Conservation (phyloP, 2,113 vertebrate species). For the Lethenteron reissneri region DNA sequence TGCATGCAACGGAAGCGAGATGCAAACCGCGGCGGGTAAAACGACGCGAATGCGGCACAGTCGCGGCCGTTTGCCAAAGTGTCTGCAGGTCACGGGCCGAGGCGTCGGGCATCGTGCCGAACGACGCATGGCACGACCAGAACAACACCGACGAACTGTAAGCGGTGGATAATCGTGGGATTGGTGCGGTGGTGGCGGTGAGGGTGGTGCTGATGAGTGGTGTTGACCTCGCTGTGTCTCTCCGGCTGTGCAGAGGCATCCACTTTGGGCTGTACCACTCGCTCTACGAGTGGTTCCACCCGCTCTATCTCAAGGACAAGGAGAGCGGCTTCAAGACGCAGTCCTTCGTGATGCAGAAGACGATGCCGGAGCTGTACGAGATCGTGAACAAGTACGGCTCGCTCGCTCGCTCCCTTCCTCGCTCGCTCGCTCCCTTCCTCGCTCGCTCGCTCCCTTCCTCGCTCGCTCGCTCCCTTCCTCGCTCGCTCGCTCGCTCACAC, state of each 20-base stretch:
- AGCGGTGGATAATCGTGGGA: too few species aligned
- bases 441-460: not conserved
- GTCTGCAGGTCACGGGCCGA: too few species aligned
- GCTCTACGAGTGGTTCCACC: slow-evolving; percentile 75
- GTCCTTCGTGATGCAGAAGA: slow-evolving; percentile 40
- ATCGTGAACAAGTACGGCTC: slow-evolving; percentile 49
- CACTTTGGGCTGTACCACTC: slow-evolving; percentile 72
- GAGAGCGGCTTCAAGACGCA: slow-evolving; percentile 48
- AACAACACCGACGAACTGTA: too few species aligned
- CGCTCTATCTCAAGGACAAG: slow-evolving; percentile 65
- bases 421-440: not conserved
- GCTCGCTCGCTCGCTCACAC: not conserved
- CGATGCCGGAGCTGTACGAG: slow-evolving; percentile 55
- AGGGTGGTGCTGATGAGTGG: too few species aligned
- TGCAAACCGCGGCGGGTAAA: too few species aligned
- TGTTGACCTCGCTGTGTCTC: not conserved
- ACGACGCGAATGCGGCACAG: too few species aligned
- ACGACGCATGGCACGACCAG: too few species aligned
- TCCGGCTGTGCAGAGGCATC: slow-evolving; percentile 31
- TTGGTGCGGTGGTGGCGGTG: too few species aligned
- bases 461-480: not conserved
- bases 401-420: not conserved
- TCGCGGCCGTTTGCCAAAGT: too few species aligned
- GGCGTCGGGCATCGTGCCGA: too few species aligned
- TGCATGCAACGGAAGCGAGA: too few species aligned